Evolutionary conservation across 1,140 invertebrate genomes (phyloP), one percentile per base, ranked within the genome.

Genomic region (Scaptodrosophila lebanonensis): DNA sequence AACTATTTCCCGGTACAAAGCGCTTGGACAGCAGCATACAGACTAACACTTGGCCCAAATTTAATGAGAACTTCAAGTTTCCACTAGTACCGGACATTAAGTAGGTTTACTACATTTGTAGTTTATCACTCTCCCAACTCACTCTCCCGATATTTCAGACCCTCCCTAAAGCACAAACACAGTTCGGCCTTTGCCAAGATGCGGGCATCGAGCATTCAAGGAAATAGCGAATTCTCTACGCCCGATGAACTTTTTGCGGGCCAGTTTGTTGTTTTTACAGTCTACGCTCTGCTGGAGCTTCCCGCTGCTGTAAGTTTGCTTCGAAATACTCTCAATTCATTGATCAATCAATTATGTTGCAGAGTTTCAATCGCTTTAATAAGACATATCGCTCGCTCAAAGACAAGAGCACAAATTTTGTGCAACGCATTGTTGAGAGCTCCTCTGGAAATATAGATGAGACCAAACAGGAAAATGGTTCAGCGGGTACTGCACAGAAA

Each of bases 31-130:
- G 92, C 4, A 89, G 90, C 42, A 87, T 92, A 58, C 91, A 91
- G 77, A 92, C 92, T 60, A 92, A 92, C 65, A 92, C 92, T 1
- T 93, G 92, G 92, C 93, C 93, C 0, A 90, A 91, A 36, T 93
- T 92, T 89, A 93, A 94, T 79, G 92, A 94, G 86, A 92, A 93
- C 54, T 93, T 93, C 68, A 89, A 89, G 51, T 93, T 93, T 84
- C 89, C 88, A 33, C 61, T 93, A 33, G 88, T 88, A 50, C 87
- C 87, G 25, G 87, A 69, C 62, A 87, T 49, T 87, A 91, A 83
- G 87, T 89, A 63, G 87, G 77, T 64, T 1, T 15, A 0, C 9
- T 17, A 32, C 25, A 35, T 18, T 3, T 5, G n/a, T 8, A 32
- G 9, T 18, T 48, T 42, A 20, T 38, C 20, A 2, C 15, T 25